Percentiles rank a stretch among this genome's conserved stretches.
These are phyloP conservation scores for Proisotoma minuta DNA, from an alignment of 2,888 invertebrate species.

Conservation along the genomic window DNA sequence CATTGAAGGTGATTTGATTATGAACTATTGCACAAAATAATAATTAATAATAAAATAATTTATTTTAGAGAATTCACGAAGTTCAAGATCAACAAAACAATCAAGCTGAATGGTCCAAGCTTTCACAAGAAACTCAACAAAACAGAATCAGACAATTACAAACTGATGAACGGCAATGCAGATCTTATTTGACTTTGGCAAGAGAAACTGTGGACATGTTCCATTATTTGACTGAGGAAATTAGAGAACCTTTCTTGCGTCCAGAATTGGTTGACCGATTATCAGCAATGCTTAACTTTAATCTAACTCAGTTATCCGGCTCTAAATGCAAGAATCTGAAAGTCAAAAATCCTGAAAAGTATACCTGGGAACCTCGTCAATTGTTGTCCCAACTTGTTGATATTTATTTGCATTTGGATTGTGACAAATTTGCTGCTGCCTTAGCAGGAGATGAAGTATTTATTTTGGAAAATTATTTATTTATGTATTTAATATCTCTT, in stretches of 20 bases:
- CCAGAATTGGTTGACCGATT: slow-evolving; percentile 89
- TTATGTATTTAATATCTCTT: background rate
- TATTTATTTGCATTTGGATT: slow-evolving; percentile 94
- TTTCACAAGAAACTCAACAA: slow-evolving; percentile 67
- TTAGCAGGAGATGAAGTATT: slow-evolving; percentile 90
- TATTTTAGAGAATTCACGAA: slow-evolving; percentile 57
- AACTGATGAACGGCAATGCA: slow-evolving; percentile 80
- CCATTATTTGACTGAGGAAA: slow-evolving; percentile 89
- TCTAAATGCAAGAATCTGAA: slow-evolving; percentile 87
- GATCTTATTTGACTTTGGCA: slow-evolving; percentile 84
- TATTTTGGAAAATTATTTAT: background rate
- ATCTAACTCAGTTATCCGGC: slow-evolving; percentile 92
- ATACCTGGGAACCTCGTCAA: slow-evolving; percentile 93
- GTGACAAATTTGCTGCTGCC: slow-evolving; percentile 82
- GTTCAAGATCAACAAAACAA: slow-evolving; percentile 80
- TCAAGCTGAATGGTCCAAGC: slow-evolving; percentile 62
- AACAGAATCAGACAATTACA: slow-evolving; percentile 70
- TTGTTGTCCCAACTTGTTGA: slow-evolving; percentile 87
- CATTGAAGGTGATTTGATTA: slow-evolving; percentile 57
- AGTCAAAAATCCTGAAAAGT: slow-evolving; percentile 88
- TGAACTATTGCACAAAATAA: background rate
- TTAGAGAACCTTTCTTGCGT: slow-evolving; percentile 88
- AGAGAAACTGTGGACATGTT: slow-evolving; percentile 98
- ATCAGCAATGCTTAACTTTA: slow-evolving; percentile 97
- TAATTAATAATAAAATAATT: background rate